Percentiles rank a stretch among this genome's conserved stretches.
These are phyloP conservation scores for Sebastes itinus DNA, from an alignment of 2,797 vertebrate genomes.

Conservation along the genomic window DNA sequence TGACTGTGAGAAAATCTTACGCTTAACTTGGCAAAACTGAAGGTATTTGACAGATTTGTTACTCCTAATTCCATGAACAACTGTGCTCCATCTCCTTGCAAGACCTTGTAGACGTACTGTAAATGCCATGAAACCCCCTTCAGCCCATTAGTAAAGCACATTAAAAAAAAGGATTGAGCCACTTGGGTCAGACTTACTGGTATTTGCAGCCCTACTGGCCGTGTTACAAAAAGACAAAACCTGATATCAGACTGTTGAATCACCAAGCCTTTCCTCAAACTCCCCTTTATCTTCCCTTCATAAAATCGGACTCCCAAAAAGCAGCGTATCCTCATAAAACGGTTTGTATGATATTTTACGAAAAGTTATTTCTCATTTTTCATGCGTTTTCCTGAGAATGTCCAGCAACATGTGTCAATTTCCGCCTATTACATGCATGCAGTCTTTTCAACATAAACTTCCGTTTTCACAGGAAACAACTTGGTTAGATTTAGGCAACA, in stretches of 20 bases:
- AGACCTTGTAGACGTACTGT: conserved; percentile 1
- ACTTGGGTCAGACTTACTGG: neutral
- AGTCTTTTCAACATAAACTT: too few relatives aligned
- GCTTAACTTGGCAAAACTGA: neutral
- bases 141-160: neutral
- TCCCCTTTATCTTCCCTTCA: neutral
- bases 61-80: conserved; percentile 3
- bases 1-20: neutral
- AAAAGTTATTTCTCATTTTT: too few relatives aligned
- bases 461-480: too few relatives aligned
- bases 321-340: too few relatives aligned
- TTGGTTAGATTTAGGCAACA: too few relatives aligned
- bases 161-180: neutral
- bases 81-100: neutral
- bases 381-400: too few relatives aligned
- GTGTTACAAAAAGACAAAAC: neutral
- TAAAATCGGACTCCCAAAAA: neutral
- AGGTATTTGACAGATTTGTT: conserved; percentile 5
- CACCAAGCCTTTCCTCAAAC: neutral
- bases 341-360: too few relatives aligned
- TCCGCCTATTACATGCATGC: too few relatives aligned
- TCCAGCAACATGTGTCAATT: too few relatives aligned
- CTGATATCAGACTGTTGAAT: neutral
- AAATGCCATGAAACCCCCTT: neutral
- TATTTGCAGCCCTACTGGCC: neutral